Conservation (phyloP, 2,888 invertebrate species). For the Rapana venosa region DNA sequence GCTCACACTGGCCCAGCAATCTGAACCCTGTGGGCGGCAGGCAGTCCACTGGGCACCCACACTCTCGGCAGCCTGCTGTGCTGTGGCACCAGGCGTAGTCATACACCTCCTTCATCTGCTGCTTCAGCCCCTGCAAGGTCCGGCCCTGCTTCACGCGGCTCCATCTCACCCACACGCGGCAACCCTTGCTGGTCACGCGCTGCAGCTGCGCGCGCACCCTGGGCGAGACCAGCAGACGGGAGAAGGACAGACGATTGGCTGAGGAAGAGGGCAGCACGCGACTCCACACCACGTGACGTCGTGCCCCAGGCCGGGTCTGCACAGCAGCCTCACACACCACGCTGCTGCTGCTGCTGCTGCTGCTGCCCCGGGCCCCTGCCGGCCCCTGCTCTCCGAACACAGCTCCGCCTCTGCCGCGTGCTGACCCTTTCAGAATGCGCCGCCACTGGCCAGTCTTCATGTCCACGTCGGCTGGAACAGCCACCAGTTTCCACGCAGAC, state of each 20-base stretch:
- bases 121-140: neutral
- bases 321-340: constrained; percentile 57
- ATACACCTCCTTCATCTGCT: constrained; percentile 34
- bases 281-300: constrained; percentile 56
- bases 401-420: constrained; percentile 2
- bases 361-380: neutral
- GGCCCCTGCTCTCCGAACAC: neutral
- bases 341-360: too few relatives aligned
- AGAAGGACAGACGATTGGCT: constrained; percentile 45
- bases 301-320: constrained; percentile 55
- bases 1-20: neutral
- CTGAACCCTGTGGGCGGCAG: neutral
- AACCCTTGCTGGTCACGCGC: constrained; percentile 51
- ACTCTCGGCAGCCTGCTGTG: constrained; percentile 32
- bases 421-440: constrained; percentile 6
- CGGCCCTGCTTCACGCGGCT: constrained; percentile 46
- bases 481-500: constrained; percentile 62
- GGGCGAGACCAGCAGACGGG: constrained; percentile 44
- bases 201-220: constrained; percentile 47
- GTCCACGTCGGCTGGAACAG: constrained; percentile 31
- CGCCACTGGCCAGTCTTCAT: constrained; percentile 26
- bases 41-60: constrained; percentile 36
- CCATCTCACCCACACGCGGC: constrained; percentile 58
- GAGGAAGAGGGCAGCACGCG: constrained; percentile 45
- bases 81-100: constrained; percentile 43